Evolutionary conservation across 1,140 invertebrate species (phyloP), one percentile per base, ranked within the genome.

Genomic region (Eriosoma lanigerum): DNA sequence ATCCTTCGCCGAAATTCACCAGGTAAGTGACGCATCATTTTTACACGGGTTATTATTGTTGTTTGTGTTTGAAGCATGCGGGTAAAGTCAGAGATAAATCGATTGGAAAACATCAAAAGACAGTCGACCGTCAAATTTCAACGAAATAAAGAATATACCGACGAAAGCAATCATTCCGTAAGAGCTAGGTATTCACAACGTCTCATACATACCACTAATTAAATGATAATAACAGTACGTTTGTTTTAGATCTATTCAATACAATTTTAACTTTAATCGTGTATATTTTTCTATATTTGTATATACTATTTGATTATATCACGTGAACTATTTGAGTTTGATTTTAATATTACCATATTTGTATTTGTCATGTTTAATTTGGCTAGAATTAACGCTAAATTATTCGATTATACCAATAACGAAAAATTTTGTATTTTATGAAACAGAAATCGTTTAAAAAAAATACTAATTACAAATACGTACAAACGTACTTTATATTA

Each of bases 11-110:
- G 29, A 38, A 17, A 19, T 38, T 4, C 10, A 0, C 32, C 50
- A 56, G 73, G 73, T 76, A 58, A 58, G 73, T 60, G 52, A 21
- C 9, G 29, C n/a, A 26, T 38, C 29, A 13, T 76, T 76, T 76
- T 58, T 58, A 58, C 44, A 76, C n/a, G 73, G 73, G n/a, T n/a
- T n/a, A n/a, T 58, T 75, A 44, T 68, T 68, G 10, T 75, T 75
- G 24, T 58, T 60, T 29, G 54, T 78, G 56, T 78, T 78, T 58
- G 26, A 78, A 78, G 73, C 73, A 46, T 60, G 54, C 73, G 54
- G 32, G 73, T 78, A 10, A 78, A 78, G 38, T 58, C 56, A n/a
- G 73, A 78, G 54, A 44, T 78, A 17, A 26, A 46, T 44, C 73
- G 73, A 26, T 60, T 78, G 73, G 73, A 78, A 60, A 78, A 10